Evolutionary conservation across 2,113 vertebrate genomes (phyloP), one percentile per base, ranked within the genome.

Genomic region (Labrus mixtus): DNA sequence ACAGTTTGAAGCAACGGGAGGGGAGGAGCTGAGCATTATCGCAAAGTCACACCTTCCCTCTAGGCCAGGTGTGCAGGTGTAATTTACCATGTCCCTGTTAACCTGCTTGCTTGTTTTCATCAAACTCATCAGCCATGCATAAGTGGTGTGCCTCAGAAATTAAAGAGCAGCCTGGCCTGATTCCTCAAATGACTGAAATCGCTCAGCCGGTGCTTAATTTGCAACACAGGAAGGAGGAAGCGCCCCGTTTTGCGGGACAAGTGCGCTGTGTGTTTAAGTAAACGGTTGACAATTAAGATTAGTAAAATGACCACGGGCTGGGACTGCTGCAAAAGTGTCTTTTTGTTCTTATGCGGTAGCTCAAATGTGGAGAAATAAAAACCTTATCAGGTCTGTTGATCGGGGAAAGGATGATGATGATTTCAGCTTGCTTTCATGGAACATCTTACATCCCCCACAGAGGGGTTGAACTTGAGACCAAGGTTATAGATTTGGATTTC

Each of bases 81-180:
- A 84, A 83, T 91, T 82, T 87, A 86, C 71, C 84, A 83, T 87
- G 86, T 90, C 72, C 81, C 81, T 50, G 84, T 88, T 82, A 86
- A 90, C 87, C 85, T 29, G 84, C 87, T 76, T 68, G 83, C 87
- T 88, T 85, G 83, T 91, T 90, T 82, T 89, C 83, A 90, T 92
- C 87, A 73, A 68, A 77, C 85, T 90, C 83, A 83, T 87, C 74
- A 75, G 84, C 79, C 82, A 83, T 79, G 85, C 83, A 78, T 69
- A 83, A 90, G 84, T 48, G 70, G 73, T 73, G 72, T 25, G 79
- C 76, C 84, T 83, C 22, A 16, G 65, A 83, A 87, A 90, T 89
- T 82, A 88, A 89, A 91, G 64, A 75, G 79, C 75, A 66, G 81
- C 71, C 76, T 64, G 80, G 87, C 82, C 85, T 76, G 76, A 87